Evolutionary conservation across 2,797 vertebrate genomes (phyloP).

Genomic region (Diplodus sargus): DNA sequence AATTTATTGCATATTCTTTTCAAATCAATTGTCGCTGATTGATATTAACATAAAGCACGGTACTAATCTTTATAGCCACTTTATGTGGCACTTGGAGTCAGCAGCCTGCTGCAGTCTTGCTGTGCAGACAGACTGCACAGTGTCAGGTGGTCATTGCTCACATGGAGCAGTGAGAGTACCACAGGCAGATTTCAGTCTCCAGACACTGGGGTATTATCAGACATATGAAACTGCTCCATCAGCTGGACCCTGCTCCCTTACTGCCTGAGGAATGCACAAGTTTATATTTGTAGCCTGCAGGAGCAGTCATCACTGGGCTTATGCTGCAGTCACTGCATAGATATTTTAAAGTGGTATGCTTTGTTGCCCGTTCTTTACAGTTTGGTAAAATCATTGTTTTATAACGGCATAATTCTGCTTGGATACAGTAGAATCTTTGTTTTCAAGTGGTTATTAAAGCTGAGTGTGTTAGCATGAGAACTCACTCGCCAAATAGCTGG

Average conservation of each 20-base stretch:
- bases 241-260: conserved; percentile 22
- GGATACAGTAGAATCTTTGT: conserved; percentile 7
- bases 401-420: neutral
- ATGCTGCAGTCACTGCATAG: neutral
- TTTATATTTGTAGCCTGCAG: conserved; percentile 50
- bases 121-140: conserved; percentile 8
- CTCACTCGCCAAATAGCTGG: conserved; percentile 9
- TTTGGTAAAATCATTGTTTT: neutral
- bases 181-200: conserved; percentile 33
- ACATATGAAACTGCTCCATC: conserved; percentile 35
- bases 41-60: neutral
- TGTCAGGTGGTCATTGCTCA: conserved; percentile 51
- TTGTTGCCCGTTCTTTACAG: conserved; percentile 4
- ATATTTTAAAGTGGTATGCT: neutral
- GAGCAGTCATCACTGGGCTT: conserved; percentile 6
- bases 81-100: neutral
- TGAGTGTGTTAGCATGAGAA: conserved; percentile 15
- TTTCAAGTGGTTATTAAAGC: conserved; percentile 2
- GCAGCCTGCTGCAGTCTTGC: conserved; percentile 4
- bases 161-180: conserved; percentile 27
- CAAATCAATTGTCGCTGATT: neutral
- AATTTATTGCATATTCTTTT: neutral
- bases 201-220: conserved; percentile 16
- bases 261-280: conserved; percentile 24
- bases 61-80: neutral